Conservation (phyloP, 1,140 invertebrate genomes). For the Nebria ingens region DNA sequence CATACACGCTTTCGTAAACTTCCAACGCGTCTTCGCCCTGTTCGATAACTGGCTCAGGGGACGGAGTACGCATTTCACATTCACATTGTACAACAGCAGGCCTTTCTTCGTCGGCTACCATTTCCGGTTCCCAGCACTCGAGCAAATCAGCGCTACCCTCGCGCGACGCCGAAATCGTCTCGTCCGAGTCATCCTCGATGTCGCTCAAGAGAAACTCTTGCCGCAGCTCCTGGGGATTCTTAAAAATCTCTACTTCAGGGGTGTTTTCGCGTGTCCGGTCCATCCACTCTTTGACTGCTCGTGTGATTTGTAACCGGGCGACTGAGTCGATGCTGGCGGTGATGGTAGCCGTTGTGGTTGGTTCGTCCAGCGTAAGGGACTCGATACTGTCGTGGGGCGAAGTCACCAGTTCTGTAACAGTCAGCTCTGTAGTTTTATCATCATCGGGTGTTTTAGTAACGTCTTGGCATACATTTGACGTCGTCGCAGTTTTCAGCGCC, state of each 20-base stretch:
- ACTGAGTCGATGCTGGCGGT: background rate
- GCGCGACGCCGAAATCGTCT: conserved; percentile 8
- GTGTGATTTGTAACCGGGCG: conserved; percentile 26
- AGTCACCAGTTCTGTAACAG: background rate
- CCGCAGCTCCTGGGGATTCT: conserved; percentile 27
- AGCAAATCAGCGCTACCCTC: conserved; percentile 18
- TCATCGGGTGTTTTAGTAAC: no score
- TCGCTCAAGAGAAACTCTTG: conserved; percentile 21
- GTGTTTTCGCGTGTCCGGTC: conserved; percentile 28
- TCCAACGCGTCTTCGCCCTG: conserved; percentile 24
- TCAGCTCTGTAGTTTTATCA: background rate
- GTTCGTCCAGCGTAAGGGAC: no score
- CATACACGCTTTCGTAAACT: conserved; percentile 29
- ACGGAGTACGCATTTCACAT: background rate
- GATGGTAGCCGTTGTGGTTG: no score
- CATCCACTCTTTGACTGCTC: conserved; percentile 33
- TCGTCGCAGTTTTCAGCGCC: no score
- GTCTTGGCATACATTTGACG: no score
- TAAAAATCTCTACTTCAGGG: conserved; percentile 31
- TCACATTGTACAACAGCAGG: conserved; percentile 15
- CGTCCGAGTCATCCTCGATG: conserved; percentile 10
- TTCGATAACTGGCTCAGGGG: background rate
- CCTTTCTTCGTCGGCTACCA: background rate
- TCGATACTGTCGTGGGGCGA: background rate
- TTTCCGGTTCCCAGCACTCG: conserved; percentile 25